Conservation (phyloP, 2,113 vertebrate genomes). For the Tupaia chinensis region DNA sequence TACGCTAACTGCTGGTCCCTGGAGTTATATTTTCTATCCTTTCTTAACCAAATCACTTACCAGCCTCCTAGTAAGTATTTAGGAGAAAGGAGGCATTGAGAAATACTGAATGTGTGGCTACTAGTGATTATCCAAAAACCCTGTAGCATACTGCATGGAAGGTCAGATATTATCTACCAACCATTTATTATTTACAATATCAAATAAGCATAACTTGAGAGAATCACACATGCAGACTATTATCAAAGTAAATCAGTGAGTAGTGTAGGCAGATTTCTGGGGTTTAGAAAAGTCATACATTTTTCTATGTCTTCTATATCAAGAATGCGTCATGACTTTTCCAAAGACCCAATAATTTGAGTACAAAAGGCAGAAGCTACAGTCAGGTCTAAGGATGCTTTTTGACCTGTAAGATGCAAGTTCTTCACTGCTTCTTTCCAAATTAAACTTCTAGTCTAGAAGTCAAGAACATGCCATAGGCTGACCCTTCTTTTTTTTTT, state of each 20-base stretch:
- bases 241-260: not conserved
- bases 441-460: not conserved
- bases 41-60: not conserved
- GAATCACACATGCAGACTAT: not conserved
- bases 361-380: not conserved
- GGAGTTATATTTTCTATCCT: not conserved
- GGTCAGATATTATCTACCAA: not conserved
- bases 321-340: too few relatives aligned
- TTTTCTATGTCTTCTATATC: too few relatives aligned
- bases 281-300: too few relatives aligned
- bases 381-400: not conserved
- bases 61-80: not conserved
- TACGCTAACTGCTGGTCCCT: too few relatives aligned
- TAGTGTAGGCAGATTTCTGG: not conserved
- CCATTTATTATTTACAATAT: not conserved
- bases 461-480: not conserved
- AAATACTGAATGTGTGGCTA: not conserved
- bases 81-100: not conserved
- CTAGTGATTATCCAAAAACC: not conserved
- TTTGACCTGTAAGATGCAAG: not conserved
- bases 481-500: too few relatives aligned
- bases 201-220: not conserved
- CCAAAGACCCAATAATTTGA: not conserved
- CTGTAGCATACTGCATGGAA: not conserved
- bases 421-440: not conserved